Evolutionary conservation across 2,888 invertebrate species (phyloP), one percentile per base, ranked within the genome.

Genomic region (Platycheirus albimanus): DNA sequence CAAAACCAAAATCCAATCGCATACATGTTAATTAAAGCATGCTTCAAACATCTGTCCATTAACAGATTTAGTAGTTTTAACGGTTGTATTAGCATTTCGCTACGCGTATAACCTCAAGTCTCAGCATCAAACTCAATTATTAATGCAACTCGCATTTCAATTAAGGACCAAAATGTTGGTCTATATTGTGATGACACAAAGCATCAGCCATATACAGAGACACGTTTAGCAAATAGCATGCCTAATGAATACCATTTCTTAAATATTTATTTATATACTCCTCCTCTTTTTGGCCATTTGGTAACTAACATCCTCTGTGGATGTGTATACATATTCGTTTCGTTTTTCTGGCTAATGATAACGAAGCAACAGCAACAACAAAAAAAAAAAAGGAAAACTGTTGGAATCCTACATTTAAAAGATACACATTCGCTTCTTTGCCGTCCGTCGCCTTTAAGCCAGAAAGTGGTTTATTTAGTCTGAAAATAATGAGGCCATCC

Each of bases 401-500:
- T 15, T 15, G 6, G 24, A 13, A 45, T 45, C 17, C 43, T 41
- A 13, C 17, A 17, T 38, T 56, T 19, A 28, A 15, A 56, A 11
- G 20, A 51, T 56, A 33, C 38, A 56, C 24, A 36, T 20, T 2
- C 43, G 30, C 41, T 52, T 28, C 5, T 47, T 33, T 36, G n/a
- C n/a, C n/a, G n/a, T n/a, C n/a, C n/a, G n/a, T n/a, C n/a, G 49
- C 67, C 70, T 19, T 8, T 13, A 47, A 28, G 52, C 1, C 64
- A 43, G 17, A 8, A 75, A 79, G 63, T 69, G 38, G 52, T 63
- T 63, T 36, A 58, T 52, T 78, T 72, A 49, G 24, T 47, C 6
- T 41, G 28, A 33, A 69, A 75, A 63, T 74, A 69, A 75, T 79
- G 74, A 75, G 54, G 49, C 30, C 54, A 24, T 63, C 49, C 47